Evolutionary conservation across 2,888 invertebrate genomes (phyloP).

Genomic region (Eilema caniola): DNA sequence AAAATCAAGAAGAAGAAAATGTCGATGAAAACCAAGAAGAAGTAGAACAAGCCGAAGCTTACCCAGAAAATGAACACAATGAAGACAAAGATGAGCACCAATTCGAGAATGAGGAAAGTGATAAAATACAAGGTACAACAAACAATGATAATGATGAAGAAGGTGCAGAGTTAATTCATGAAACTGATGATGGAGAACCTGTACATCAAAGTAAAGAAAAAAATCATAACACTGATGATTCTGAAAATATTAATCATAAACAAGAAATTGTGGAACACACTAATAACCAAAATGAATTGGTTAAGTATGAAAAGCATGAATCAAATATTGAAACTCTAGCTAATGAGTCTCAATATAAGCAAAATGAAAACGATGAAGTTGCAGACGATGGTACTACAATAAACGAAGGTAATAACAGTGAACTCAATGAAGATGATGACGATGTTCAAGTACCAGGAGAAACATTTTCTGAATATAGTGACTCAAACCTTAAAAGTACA

Average conservation of each 20-base stretch:
- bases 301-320: conserved; percentile 21
- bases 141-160: conserved; percentile 14
- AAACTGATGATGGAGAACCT: conserved; percentile 15
- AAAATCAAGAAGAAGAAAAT: conserved; percentile 29
- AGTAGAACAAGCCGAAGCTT: conserved; percentile 28
- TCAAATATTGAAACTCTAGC: conserved; percentile 26
- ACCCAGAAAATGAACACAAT: conserved; percentile 25
- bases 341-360: conserved; percentile 23
- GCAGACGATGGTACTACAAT: conserved; percentile 54
- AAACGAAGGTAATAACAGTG: conserved; percentile 78
- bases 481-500: conserved; percentile 73
- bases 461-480: conserved; percentile 76
- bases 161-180: conserved; percentile 35
- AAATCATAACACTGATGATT: conserved; percentile 6
- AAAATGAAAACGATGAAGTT: conserved; percentile 32
- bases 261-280: conserved; percentile 6
- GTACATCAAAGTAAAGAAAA: conserved; percentile 5
- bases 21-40: conserved; percentile 39
- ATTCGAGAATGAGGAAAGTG: conserved; percentile 7
- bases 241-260: conserved; percentile 18
- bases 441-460: conserved; percentile 85
- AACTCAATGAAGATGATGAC: conserved; percentile 84
- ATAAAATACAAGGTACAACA: not conserved
- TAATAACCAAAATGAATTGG: conserved; percentile 20
- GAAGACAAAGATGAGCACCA: conserved; percentile 17